Conservation (phyloP, 2,797 vertebrate species). For the Aplochiton taeniatus region DNA sequence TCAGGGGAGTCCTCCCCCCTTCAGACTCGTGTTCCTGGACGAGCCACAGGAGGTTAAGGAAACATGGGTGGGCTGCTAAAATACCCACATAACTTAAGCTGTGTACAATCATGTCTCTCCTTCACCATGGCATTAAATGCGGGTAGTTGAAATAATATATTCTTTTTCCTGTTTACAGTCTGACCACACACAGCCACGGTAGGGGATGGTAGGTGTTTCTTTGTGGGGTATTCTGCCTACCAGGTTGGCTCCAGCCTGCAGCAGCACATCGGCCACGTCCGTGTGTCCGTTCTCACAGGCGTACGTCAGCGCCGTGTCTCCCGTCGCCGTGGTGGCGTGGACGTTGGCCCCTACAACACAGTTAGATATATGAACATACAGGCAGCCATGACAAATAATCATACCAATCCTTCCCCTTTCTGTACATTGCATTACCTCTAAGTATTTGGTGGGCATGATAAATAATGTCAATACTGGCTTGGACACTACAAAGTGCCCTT, state of each 20-base stretch:
- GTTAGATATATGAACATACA: constrained; percentile 3
- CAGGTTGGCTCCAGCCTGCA: constrained; percentile 96
- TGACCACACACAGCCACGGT: too few relatives aligned
- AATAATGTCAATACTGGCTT: too few relatives aligned
- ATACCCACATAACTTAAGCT: not conserved
- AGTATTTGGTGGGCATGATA: too few relatives aligned
- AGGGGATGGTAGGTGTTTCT: not conserved
- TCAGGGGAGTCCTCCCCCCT: constrained; percentile 95
- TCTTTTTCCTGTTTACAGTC: too few relatives aligned
- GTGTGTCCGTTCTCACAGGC: constrained; percentile 99
- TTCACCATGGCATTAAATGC: too few relatives aligned
- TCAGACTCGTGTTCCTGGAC: constrained; percentile 96
- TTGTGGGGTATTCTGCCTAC: constrained; percentile 66
- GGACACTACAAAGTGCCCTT: too few relatives aligned
- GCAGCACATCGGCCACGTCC: constrained; percentile 95
- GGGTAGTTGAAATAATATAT: too few relatives aligned
- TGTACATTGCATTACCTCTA: too few relatives aligned
- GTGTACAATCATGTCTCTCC: too few relatives aligned
- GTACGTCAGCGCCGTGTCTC: constrained; percentile 96
- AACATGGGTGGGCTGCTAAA: not conserved
- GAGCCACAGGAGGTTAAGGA: constrained; percentile 20
- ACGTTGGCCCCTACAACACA: constrained; percentile 89
- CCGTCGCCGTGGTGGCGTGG: constrained; percentile 95
- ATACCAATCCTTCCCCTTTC: too few relatives aligned
- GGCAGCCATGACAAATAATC: too few relatives aligned